Evolutionary conservation across 2,113 vertebrate species (phyloP), one percentile per base, ranked within the genome.

Genomic region (Cygnus atratus): DNA sequence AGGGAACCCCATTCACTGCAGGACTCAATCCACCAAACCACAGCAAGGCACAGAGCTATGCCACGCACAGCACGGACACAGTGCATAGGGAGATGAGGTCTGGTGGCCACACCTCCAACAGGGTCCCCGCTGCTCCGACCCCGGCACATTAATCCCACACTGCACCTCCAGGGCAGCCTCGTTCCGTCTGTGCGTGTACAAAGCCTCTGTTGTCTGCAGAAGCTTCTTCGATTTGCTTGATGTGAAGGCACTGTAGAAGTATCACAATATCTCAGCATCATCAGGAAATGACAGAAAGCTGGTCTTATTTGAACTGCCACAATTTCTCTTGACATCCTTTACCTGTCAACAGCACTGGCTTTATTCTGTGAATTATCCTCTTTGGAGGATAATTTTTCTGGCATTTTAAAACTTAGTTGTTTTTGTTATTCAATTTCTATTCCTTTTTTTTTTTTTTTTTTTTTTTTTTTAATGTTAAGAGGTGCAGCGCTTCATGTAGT

Each of bases 271-370:
- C 82, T 61, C 12, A 67, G 39, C 66, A 43, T 57, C 70, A 22
- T 13, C 67, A 61, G n/a, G 74, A 68, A 70, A 84, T 68, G 65
- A 84, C 81, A 84, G 84, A 89, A 84, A 58, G 35, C 35, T 54
- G 52, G 44, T 66, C 65, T 90, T 90, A 24, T 81, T 91, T 78
- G 74, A 92, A 46, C 65, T 93, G 87, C 54, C 87, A 95, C 39
- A 68, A 84, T 20, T 58, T 63, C 43, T 54, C 73, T 76, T 58
- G 10, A 52, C 59, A 76, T 57, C 58, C 46, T 48, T 58, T 62
- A 33, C 7, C 87, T 93, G 79, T 54, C 68, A 88, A 57, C 62
- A 88, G 7, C 43, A 44, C 21, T 7, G 3, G 48, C 28, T 62
- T 71, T 62, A 43, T 75, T 33, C 13, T 2, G 44, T 25, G 26